phyloP scores from a whole-genome alignment of 1,140 invertebrate species.

The Subanguina moxae region DNA sequence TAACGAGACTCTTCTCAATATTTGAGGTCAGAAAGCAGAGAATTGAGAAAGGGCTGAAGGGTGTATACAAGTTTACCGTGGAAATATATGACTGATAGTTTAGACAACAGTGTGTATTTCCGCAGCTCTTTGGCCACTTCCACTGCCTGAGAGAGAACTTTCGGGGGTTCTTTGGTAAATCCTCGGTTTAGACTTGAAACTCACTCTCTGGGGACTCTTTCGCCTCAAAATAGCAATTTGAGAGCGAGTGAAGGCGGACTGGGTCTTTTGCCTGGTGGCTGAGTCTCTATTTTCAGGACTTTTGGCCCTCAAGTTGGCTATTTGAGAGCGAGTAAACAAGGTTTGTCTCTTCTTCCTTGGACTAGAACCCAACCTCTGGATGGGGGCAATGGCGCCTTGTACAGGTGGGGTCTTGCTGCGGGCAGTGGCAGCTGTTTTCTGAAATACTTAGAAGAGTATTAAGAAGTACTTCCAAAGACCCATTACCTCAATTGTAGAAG shows the following conservation, averaged over 20 bases:
- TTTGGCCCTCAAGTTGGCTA: neutral
- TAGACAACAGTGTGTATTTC: conserved; percentile 13
- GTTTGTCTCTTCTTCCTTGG: neutral
- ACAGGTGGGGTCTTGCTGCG: neutral
- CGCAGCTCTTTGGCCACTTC: neutral
- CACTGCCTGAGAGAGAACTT: neutral
- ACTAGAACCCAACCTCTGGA: neutral
- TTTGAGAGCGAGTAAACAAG: conserved; percentile 2
- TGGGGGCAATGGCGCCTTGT: neutral
- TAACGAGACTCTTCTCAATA: too few species aligned
- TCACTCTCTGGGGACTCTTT: conserved; percentile 10
- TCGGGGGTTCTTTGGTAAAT: conserved; percentile 11
- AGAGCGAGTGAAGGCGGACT: conserved; percentile 4
- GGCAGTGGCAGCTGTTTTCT: neutral
- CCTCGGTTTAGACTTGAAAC: conserved; percentile 6
- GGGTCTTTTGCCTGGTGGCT: neutral
- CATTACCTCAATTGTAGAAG: too few species aligned
- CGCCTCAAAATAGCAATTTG: neutral
- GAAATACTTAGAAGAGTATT: neutral
- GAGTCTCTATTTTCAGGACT: neutral
- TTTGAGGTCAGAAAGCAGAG: too few species aligned
- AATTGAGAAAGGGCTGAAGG: too few species aligned
- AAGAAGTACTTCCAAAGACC: neutral
- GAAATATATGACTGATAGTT: too few species aligned
- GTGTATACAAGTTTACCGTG: too few species aligned